Conservation (phyloP, 2,113 vertebrate species). For the Hyperoodon ampullatus region DNA sequence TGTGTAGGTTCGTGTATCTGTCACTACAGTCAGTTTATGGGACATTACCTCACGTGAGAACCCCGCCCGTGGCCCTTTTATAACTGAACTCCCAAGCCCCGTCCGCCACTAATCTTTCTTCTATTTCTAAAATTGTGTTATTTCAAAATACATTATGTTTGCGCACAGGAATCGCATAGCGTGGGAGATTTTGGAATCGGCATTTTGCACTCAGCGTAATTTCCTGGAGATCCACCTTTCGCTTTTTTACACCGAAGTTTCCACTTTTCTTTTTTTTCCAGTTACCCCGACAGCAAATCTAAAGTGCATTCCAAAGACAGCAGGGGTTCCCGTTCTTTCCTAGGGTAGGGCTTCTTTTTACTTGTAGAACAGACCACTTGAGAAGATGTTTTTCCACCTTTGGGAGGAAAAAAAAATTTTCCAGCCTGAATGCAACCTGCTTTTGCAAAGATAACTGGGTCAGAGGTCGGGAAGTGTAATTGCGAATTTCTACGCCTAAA, state of each 20-base stretch:
- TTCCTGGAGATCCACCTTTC: background rate
- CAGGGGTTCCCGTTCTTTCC: background rate
- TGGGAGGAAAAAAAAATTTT: background rate
- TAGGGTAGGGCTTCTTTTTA: background rate
- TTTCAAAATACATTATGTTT: background rate
- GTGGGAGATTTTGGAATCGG: background rate
- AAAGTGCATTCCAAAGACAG: background rate
- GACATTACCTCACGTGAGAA: background rate
- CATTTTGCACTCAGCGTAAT: background rate
- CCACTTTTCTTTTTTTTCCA: background rate
- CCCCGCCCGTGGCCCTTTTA: background rate
- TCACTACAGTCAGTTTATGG: too few species aligned
- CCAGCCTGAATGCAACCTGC: background rate
- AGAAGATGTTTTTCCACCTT: background rate
- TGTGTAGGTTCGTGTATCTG: background rate
- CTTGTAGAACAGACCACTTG: background rate
- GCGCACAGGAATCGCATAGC: background rate
- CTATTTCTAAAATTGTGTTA: background rate
- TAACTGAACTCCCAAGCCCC: too few species aligned
- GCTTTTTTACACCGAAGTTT: background rate
- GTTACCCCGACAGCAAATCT: background rate
- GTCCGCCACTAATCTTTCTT: background rate
- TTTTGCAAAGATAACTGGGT: background rate
- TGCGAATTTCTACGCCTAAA: background rate
- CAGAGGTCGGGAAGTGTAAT: background rate